Conservation (phyloP, 2,113 vertebrate genomes). For the Hippocampus comes region DNA sequence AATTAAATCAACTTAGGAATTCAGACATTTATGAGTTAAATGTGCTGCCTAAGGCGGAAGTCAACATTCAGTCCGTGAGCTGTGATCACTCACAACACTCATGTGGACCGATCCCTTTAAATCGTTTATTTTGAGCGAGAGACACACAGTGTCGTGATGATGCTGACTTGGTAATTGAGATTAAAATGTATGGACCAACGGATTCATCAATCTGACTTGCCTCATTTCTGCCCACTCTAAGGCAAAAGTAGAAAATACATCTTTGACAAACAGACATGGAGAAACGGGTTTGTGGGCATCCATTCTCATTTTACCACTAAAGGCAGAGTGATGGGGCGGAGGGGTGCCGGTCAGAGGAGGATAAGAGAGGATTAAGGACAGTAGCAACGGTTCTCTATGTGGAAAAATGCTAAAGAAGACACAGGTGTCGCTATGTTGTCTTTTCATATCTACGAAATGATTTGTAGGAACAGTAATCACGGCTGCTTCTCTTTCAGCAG, state of each 20-base stretch:
- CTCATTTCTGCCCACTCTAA: slow-evolving; percentile 28
- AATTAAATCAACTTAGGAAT: slow-evolving; percentile 58
- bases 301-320: slow-evolving; percentile 44
- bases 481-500: neutral
- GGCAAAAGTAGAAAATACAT: slow-evolving; percentile 42
- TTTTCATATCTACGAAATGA: neutral
- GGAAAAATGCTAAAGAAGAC: slow-evolving; percentile 51
- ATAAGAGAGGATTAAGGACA: slow-evolving; percentile 57
- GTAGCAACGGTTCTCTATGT: slow-evolving; percentile 48
- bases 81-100: slow-evolving; percentile 37
- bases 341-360: slow-evolving; percentile 37
- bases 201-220: slow-evolving; percentile 37
- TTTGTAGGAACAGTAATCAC: neutral
- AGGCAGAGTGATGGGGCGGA: slow-evolving; percentile 13
- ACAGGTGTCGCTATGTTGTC: slow-evolving; percentile 40
- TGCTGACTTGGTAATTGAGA: slow-evolving; percentile 31
- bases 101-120: slow-evolving; percentile 46
- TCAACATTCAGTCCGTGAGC: slow-evolving; percentile 24
- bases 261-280: slow-evolving; percentile 53
- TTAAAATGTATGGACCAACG: slow-evolving; percentile 49
- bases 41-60: slow-evolving; percentile 35
- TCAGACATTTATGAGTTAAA: slow-evolving; percentile 55
- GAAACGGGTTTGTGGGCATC: slow-evolving; percentile 38
- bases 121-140: slow-evolving; percentile 45
- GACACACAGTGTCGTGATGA: neutral